Conservation (phyloP, 2,888 invertebrate genomes). For the Orthonychiurus folsomi region DNA sequence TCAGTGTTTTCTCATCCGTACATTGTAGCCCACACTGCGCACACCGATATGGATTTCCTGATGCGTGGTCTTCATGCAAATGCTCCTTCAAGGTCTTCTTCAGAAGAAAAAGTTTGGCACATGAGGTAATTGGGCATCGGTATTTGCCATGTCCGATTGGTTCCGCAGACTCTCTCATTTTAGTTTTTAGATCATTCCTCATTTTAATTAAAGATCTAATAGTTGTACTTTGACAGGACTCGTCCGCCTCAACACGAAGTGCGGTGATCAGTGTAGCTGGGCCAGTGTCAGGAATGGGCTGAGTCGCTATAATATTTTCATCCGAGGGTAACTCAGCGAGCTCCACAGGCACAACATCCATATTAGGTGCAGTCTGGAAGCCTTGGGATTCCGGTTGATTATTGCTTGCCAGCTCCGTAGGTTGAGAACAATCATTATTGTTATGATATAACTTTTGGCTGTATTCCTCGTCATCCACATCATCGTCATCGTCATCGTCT, state of each 20-base stretch:
- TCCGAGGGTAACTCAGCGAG: not conserved
- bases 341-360: not conserved
- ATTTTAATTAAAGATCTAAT: not conserved
- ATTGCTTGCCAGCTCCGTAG: not conserved
- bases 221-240: not conserved
- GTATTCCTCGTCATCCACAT: not conserved
- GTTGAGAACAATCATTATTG: not conserved
- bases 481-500: constrained; percentile 5
- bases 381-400: not conserved
- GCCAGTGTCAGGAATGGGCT: not conserved
- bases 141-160: constrained; percentile 9
- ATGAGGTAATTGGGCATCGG: constrained; percentile 17
- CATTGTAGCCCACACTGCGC: constrained; percentile 19
- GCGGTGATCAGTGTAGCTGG: not conserved
- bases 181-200: not conserved
- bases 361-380: not conserved
- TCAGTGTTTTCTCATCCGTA: constrained; percentile 19
- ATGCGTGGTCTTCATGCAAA: constrained; percentile 19
- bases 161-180: not conserved
- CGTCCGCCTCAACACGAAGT: not conserved
- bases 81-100: constrained; percentile 24
- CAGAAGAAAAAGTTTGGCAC: constrained; percentile 18
- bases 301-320: not conserved
- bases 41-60: constrained; percentile 21
- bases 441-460: not conserved